A percentile compares a stretch with the other conserved stretches of the same genome.
Conservation (phyloP, 2,113 vertebrate genomes). For the Eublepharis macularius region DNA sequence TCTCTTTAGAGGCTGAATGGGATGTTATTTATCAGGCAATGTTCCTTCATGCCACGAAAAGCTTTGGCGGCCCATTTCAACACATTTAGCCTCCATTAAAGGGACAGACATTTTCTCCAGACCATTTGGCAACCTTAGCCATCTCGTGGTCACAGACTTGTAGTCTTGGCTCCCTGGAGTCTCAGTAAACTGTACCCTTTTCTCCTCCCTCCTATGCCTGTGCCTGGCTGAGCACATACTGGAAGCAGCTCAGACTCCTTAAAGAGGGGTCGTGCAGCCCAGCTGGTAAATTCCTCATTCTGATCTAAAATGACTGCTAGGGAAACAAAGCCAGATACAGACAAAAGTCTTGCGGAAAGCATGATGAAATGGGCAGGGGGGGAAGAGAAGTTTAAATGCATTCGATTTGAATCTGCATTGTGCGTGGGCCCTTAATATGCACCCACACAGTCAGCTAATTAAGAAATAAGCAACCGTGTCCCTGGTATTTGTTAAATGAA, state of each 20-base stretch:
- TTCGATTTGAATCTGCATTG: fast-evolving
- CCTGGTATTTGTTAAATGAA: neutral
- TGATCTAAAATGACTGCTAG: neutral
- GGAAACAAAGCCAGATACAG: neutral
- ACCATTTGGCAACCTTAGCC: no score
- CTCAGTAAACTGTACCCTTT: no score
- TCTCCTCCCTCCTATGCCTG: no score
- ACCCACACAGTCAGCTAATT: fast-evolving
- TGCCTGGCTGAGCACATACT: neutral
- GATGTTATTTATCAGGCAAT: no score
- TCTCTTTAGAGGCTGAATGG: no score
- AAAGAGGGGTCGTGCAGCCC: neutral
- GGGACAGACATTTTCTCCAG: no score
- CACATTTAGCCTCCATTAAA: no score
- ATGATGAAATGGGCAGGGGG: fast-evolving
- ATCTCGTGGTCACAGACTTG: no score
- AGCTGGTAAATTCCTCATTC: neutral
- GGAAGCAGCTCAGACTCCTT: neutral
- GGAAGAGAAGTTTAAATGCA: neutral
- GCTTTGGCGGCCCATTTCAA: no score
- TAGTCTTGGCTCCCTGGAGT: no score
- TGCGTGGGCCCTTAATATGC: neutral
- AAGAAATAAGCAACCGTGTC: neutral
- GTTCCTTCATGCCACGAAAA: no score
- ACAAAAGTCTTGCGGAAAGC: fast-evolving